Base-by-base conservation (phyloP, 2,797 vertebrate genomes). In the Lagodon rhomboides region DNA sequence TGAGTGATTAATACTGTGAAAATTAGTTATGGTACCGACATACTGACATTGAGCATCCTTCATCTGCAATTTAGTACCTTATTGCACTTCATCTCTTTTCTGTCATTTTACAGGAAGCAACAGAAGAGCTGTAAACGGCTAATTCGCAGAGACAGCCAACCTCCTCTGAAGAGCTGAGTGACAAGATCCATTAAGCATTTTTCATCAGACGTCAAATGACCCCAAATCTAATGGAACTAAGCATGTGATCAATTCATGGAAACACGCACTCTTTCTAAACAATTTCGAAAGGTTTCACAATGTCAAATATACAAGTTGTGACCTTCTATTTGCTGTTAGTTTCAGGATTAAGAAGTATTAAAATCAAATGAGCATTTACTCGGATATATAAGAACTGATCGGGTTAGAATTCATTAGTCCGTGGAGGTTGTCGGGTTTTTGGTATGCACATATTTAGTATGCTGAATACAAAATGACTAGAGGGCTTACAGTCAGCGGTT, bases 401-500 rank as follows among this genome's bases (percentile, higher is more conserved):
- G 46, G 16, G 0, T 23, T 5, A 27, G 25, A 46, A 6, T 20
- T 60, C 6, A 43, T 30, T 27, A 13, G 30, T 43, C 17, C 6
- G 20, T n/a, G 15, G 30, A 73, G 11, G 17, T 4, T 59, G 38
- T 30, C 41, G 30, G 3, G 11, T 20, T 61, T 4, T 6, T 41
- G 3, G 30, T 13, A 59, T 23, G 73, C 27, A 65, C 7, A 76
- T 44, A 18, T 49, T 44, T 20, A 55, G 38, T 20, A 22, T 15
- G 44, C 3, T 2, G 41, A 67, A 46, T 55, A 59, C 34, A 61
- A 74, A 49, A 65, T 46, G 47, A 69, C 47, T 22, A 46, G 22
- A 67, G 67, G 67, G 67, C 20, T 46, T 50, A 5, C 44, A 77
- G 38, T 68, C 34, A 73, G 69, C 12, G 2, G 27, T 7, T 69